Conservation (phyloP, 2,797 vertebrate genomes). For the Tarsius wallacei region DNA sequence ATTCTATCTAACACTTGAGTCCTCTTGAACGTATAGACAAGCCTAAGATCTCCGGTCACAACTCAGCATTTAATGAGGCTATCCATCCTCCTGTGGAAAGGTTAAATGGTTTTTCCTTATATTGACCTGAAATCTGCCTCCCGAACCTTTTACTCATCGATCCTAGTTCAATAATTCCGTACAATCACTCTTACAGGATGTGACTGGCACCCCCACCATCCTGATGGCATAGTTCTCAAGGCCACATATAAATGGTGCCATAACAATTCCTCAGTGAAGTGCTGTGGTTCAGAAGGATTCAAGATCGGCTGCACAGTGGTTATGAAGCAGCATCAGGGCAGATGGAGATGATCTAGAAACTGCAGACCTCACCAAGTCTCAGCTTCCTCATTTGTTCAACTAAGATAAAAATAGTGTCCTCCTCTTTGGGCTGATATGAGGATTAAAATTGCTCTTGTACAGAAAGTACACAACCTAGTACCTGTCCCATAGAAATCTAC, state of each 20-base stretch:
- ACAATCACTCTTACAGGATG: background rate
- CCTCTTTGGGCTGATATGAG: background rate
- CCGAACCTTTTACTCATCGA: background rate
- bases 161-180: slow-evolving; percentile 30
- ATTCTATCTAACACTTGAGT: background rate
- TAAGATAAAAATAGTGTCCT: background rate
- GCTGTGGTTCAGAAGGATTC: background rate
- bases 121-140: background rate
- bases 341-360: background rate
- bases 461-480: background rate
- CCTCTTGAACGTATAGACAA: background rate
- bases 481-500: background rate
- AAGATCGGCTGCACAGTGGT: background rate
- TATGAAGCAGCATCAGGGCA: background rate
- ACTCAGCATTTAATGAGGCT: background rate
- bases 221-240: background rate
- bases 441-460: background rate
- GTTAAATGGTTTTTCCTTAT: background rate
- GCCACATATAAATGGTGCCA: background rate
- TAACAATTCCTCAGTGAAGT: background rate
- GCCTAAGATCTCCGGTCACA: background rate
- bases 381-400: background rate
- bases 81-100: background rate
- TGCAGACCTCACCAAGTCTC: background rate
- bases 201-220: too few species aligned